Evolutionary conservation across 2,888 invertebrate species (phyloP).

Genomic region (Rhamnusium bicolor): DNA sequence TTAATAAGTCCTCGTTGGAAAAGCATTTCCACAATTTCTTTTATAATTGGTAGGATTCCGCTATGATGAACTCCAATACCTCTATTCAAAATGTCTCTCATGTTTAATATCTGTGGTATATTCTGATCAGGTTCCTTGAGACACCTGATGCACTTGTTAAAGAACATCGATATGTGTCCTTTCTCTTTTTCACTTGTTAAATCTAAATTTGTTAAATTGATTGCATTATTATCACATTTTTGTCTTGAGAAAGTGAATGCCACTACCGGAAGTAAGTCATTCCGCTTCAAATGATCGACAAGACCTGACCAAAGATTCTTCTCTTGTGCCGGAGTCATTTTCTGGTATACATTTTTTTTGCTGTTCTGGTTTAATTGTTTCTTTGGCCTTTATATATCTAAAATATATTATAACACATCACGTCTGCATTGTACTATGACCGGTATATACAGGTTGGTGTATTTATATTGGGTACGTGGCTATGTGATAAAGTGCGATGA

Average conservation of each 20-base stretch:
- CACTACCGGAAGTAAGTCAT: constrained; percentile 93
- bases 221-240: constrained; percentile 82
- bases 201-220: constrained; percentile 76
- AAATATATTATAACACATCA: no score
- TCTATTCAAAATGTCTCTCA: constrained; percentile 81
- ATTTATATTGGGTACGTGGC: no score
- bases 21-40: constrained; percentile 98
- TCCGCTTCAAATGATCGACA: constrained; percentile 85
- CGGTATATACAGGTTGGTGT: no score
- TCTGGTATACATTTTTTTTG: constrained; percentile 45
- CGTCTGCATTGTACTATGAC: no score
- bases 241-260: constrained; percentile 94
- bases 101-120: constrained; percentile 87
- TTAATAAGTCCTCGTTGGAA: constrained; percentile 94
- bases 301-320: constrained; percentile 87
- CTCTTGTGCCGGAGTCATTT: constrained; percentile 78
- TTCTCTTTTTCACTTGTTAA: constrained; percentile 91
- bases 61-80: constrained; percentile 99
- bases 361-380: constrained; percentile 53
- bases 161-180: constrained; percentile 87
- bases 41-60: constrained; percentile 97
- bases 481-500: no score
- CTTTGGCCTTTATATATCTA: constrained; percentile 60
- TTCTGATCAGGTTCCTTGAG: constrained; percentile 88
- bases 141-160: constrained; percentile 82